These are phyloP conservation scores for Falco punctatus DNA, from an alignment of 2,113 vertebrate genomes.

Conservation along the genomic window DNA sequence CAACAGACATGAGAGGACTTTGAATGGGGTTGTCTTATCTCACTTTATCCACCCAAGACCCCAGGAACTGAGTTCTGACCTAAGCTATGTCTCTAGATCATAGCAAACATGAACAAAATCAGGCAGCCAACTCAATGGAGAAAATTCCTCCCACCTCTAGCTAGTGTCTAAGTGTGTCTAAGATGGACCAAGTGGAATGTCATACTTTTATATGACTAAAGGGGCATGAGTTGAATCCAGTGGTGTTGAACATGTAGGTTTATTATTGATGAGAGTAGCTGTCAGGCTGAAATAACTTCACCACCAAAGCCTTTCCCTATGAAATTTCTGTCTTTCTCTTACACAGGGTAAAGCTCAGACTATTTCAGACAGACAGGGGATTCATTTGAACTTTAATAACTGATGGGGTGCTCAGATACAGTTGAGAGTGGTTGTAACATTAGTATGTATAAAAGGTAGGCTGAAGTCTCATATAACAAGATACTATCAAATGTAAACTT, in stretches of 20 bases:
- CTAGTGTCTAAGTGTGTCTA: neutral
- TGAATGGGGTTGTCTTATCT: neutral
- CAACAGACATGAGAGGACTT: neutral
- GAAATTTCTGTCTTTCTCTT: neutral
- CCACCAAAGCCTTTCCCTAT: neutral
- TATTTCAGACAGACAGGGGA: neutral
- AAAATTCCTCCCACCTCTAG: neutral
- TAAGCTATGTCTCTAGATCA: neutral
- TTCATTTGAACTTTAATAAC: neutral
- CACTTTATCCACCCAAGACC: neutral
- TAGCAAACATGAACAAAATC: neutral
- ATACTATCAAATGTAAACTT: neutral
- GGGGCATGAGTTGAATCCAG: neutral
- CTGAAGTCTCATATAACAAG: neutral
- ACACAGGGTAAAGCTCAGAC: neutral
- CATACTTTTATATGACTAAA: neutral
- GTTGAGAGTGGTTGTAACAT: neutral
- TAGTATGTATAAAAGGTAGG: neutral
- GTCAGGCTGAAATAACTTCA: neutral
- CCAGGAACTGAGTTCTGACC: neutral
- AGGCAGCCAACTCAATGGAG: neutral
- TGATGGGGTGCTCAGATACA: neutral
- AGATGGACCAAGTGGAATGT: neutral
- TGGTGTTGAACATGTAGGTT: neutral
- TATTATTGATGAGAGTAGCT: neutral